Percentiles rank a stretch among this genome's conserved stretches.
These are phyloP conservation scores for Carapus acus DNA, from an alignment of 2,797 vertebrate genomes.

Conservation along the genomic window DNA sequence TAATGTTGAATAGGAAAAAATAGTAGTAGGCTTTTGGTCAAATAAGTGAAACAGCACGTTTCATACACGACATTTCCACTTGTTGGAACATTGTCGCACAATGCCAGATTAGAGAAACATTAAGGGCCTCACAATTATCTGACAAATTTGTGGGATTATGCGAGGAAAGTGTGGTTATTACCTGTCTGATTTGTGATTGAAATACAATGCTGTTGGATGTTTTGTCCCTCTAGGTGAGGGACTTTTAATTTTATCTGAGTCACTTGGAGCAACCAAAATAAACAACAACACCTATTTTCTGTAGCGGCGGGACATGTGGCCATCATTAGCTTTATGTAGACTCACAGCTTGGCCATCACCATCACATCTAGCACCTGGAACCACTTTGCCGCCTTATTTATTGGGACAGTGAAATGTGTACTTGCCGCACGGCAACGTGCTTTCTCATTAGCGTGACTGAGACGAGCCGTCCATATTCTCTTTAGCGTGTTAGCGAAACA, in stretches of 20 bases:
- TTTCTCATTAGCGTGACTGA: slow-evolving; percentile 20
- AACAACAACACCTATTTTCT: slow-evolving; percentile 14
- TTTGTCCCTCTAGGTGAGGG: slow-evolving; percentile 16
- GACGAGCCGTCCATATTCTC: slow-evolving; percentile 19
- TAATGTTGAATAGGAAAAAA: too few relatives aligned
- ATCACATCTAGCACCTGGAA: slow-evolving; percentile 20
- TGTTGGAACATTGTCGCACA: slow-evolving; percentile 12
- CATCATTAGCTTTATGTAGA: slow-evolving; percentile 42
- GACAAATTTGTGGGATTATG: slow-evolving; percentile 14
- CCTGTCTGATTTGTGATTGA: slow-evolving; percentile 16
- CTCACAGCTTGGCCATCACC: slow-evolving; percentile 39
- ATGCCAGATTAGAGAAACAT: slow-evolving; percentile 18
- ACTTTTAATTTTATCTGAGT: slow-evolving; percentile 36
- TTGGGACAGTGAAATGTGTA: neutral
- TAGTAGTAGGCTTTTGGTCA: too few relatives aligned
- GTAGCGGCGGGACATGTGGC: slow-evolving; percentile 27
- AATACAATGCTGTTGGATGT: slow-evolving; percentile 11
- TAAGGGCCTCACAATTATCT: neutral
- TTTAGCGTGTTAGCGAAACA: slow-evolving; percentile 14
- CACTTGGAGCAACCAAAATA: slow-evolving; percentile 13
- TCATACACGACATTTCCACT: slow-evolving; percentile 13
- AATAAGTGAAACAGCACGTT: too few relatives aligned
- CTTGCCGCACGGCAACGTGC: slow-evolving; percentile 2
- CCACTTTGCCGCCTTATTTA: slow-evolving; percentile 3
- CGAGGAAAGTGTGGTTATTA: slow-evolving; percentile 22